These are phyloP conservation scores for Galleria mellonella DNA, from an alignment of 1,140 invertebrate species.

Conservation along the genomic window DNA sequence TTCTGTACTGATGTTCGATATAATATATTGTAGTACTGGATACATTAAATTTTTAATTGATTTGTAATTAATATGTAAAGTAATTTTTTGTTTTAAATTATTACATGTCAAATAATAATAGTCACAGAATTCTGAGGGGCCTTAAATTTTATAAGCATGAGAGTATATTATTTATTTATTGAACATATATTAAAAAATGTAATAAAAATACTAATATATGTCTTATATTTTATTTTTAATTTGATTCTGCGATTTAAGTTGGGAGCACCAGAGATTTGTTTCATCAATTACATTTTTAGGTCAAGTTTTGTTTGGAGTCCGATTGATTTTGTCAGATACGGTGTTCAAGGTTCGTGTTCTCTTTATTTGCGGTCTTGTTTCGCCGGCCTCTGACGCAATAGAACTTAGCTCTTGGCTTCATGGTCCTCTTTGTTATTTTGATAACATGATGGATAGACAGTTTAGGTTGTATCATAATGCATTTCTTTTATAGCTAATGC, in stretches of 20 bases:
- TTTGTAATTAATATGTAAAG: no score
- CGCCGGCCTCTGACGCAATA: constrained; percentile 66
- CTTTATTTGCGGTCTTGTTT: constrained; percentile 72
- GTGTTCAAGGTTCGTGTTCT: constrained; percentile 69
- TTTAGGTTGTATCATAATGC: constrained; percentile 35
- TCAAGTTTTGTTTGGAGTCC: constrained; percentile 66
- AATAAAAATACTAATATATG: no score
- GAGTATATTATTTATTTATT: no score
- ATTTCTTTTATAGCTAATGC: constrained; percentile 30
- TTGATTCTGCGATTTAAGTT: background rate
- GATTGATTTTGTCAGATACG: constrained; percentile 73
- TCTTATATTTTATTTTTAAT: no score
- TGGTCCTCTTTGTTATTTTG: constrained; percentile 59
- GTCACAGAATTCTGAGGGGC: no score
- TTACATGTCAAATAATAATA: no score
- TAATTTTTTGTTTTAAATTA: no score
- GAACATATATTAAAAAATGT: no score
- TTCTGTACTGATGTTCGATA: no score
- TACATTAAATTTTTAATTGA: no score
- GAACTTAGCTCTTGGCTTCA: constrained; percentile 60
- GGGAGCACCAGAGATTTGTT: constrained; percentile 17
- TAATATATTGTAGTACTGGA: no score
- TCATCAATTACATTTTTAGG: constrained; percentile 66
- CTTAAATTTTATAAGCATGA: no score
- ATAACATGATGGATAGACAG: constrained; percentile 63